Evolutionary conservation across 2,113 vertebrate genomes (phyloP).

Genomic region (human): DNA sequence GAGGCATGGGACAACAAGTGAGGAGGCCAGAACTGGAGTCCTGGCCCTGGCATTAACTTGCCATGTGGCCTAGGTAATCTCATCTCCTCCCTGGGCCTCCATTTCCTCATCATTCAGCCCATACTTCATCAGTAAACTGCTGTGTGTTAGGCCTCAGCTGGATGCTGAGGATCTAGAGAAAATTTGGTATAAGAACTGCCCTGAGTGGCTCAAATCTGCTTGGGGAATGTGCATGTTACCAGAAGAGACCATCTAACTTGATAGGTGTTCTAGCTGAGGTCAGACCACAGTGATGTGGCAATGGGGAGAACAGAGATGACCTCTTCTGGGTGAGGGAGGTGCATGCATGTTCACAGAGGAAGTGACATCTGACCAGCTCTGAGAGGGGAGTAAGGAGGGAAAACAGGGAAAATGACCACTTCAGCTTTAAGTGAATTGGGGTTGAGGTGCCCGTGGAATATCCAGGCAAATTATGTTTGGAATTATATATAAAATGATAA

Average conservation of each 20-base stretch:
- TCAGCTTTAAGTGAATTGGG: background rate
- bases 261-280: background rate
- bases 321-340: background rate
- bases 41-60: background rate
- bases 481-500: background rate
- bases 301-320: background rate
- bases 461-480: background rate
- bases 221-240: rapidly evolving
- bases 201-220: background rate
- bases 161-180: background rate
- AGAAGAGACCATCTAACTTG: rapidly evolving
- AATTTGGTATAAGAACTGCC: background rate
- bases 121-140: background rate
- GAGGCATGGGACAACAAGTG: background rate
- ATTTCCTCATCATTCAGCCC: background rate
- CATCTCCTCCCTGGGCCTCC: background rate
- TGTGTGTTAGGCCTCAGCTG: background rate
- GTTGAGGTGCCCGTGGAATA: background rate
- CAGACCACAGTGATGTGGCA: background rate
- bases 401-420: background rate
- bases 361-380: background rate
- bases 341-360: background rate
- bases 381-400: background rate
- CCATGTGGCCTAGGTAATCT: background rate
- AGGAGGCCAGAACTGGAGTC: background rate